Conservation (phyloP, 2,797 vertebrate species). For the Balearica regulorum region DNA sequence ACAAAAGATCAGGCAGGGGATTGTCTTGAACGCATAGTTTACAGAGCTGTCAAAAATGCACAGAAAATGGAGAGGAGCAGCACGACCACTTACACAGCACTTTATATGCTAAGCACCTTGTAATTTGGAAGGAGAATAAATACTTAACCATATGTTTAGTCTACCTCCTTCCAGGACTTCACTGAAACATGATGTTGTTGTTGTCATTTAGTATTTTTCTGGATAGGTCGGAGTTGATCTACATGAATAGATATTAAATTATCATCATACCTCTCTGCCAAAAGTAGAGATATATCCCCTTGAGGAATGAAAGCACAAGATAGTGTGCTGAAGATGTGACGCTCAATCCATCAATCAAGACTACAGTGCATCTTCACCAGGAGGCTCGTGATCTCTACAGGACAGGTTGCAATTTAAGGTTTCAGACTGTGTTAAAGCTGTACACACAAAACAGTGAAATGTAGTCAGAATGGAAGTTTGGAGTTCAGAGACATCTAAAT, state of each 20-base stretch:
- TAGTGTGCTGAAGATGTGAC: neutral
- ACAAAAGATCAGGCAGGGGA: neutral
- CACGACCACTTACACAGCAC: neutral
- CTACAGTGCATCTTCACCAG: neutral
- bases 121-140: neutral
- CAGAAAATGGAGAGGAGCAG: neutral
- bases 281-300: neutral
- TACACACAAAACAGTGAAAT: neutral
- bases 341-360: neutral
- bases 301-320: neutral
- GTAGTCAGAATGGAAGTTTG: neutral
- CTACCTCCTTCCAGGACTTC: neutral
- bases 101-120: conserved; percentile 41
- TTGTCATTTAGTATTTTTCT: neutral
- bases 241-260: neutral
- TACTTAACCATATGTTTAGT: neutral
- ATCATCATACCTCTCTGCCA: neutral
- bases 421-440: neutral
- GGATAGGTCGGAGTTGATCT: neutral
- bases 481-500: neutral
- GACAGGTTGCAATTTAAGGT: neutral
- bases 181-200: neutral
- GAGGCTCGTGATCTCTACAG: neutral
- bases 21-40: neutral
- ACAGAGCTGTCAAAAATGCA: neutral